Evolutionary conservation across 2,888 invertebrate genomes (phyloP).

Genomic region (Idaea aversata): DNA sequence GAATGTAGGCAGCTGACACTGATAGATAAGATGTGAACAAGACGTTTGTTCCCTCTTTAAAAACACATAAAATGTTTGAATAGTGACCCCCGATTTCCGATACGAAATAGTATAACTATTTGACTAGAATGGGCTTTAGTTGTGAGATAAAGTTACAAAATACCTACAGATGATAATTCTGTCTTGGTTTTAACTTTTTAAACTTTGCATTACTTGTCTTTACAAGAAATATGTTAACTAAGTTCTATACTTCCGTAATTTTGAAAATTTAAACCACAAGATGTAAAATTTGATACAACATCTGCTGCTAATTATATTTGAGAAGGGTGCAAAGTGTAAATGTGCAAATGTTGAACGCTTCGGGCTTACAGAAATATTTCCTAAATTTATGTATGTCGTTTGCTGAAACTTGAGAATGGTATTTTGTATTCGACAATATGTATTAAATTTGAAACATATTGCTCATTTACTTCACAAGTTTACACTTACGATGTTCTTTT

Average conservation of each 20-base stretch:
- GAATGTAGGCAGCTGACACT: background rate
- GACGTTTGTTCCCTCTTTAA: background rate
- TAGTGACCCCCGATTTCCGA: background rate
- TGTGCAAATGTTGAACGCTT: background rate
- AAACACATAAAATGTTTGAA: background rate
- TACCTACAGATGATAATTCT: background rate
- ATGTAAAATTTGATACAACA: slow-evolving; percentile 3
- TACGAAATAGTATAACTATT: background rate
- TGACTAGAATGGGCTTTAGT: background rate
- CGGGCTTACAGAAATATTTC: background rate
- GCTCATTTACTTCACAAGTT: background rate
- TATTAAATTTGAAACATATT: background rate
- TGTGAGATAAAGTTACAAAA: background rate
- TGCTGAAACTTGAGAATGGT: background rate
- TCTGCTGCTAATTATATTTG: slow-evolving; percentile 5
- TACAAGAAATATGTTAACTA: too few species aligned
- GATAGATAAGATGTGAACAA: background rate
- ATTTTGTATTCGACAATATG: background rate
- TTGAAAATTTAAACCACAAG: background rate
- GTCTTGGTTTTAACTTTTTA: background rate
- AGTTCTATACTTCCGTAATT: too few species aligned
- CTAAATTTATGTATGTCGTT: background rate
- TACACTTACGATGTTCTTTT: background rate
- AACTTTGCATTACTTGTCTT: too few species aligned
- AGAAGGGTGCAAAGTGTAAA: background rate